phyloP scores from a whole-genome alignment of 2,113 vertebrate species.

The Eretmochelys imbricata region DNA sequence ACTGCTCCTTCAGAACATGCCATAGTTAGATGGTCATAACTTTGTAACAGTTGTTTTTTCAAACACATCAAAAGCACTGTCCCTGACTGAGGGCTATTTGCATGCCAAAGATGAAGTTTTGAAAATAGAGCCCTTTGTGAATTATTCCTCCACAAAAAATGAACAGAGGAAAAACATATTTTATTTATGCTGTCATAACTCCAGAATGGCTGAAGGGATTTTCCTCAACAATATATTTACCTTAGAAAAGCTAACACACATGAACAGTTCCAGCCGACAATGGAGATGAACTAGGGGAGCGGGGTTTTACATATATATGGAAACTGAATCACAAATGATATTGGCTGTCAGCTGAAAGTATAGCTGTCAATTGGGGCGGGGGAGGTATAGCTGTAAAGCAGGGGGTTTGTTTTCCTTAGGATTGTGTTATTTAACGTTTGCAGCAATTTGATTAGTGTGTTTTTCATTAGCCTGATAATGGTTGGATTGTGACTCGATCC shows the following conservation, averaged over 20 bases:
- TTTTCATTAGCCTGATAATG: conserved; percentile 12
- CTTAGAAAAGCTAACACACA: neutral
- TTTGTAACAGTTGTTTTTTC: neutral
- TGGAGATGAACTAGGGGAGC: neutral
- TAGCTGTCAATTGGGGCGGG: no score
- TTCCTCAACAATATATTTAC: neutral
- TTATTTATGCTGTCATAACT: neutral
- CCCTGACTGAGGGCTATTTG: neutral
- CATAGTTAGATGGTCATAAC: neutral
- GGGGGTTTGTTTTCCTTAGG: neutral
- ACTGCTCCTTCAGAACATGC: neutral
- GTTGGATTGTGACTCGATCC: neutral
- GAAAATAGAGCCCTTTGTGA: neutral
- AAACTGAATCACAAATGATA: neutral
- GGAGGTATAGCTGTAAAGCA: neutral
- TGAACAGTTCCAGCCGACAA: neutral
- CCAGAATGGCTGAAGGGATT: conserved; percentile 12
- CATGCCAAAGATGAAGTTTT: neutral
- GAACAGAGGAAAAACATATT: neutral
- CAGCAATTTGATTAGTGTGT: conserved; percentile 31
- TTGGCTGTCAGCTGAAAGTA: neutral
- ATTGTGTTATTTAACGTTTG: conserved; percentile 4
- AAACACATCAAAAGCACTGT: neutral
- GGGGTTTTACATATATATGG: neutral
- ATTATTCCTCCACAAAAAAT: neutral